phyloP scores from a whole-genome alignment of 2,113 vertebrate species.

The Aegypius monachus region DNA sequence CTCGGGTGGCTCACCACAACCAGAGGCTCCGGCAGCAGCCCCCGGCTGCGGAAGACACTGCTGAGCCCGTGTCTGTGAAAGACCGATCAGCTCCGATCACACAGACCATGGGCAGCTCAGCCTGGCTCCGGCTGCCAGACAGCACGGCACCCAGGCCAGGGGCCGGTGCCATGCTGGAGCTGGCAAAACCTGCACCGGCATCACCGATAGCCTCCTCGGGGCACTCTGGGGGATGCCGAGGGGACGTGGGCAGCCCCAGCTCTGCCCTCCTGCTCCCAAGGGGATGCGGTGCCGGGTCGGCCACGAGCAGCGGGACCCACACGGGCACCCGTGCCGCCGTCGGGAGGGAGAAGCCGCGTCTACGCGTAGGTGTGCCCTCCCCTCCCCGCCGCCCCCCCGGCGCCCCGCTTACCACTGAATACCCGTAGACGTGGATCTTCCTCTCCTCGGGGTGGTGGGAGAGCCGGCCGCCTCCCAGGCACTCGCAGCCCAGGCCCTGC shows the following conservation, averaged over 20 bases:
- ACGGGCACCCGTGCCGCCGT: rapidly evolving
- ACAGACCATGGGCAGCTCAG: rapidly evolving
- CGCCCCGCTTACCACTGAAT: slow-evolving; percentile 83
- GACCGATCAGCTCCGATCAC: rapidly evolving
- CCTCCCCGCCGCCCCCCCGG: background rate
- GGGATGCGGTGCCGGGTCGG: background rate
- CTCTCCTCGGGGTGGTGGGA: slow-evolving; percentile 77
- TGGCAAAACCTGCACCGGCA: background rate
- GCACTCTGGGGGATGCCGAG: too few relatives aligned
- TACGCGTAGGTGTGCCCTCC: background rate
- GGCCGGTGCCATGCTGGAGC: rapidly evolving
- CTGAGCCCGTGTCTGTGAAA: rapidly evolving
- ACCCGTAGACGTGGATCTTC: slow-evolving; percentile 92
- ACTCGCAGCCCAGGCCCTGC: slow-evolving; percentile 69
- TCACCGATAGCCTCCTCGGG: background rate
- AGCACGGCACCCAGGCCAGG: too few relatives aligned
- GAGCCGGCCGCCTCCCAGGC: slow-evolving; percentile 89
- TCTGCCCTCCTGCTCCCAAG: background rate
- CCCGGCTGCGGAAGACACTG: rapidly evolving
- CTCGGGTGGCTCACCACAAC: background rate
- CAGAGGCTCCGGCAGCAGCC: background rate
- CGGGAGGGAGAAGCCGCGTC: background rate
- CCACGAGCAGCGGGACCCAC: background rate
- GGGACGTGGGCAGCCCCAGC: background rate
- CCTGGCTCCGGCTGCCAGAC: background rate